Conservation (phyloP, 2,113 vertebrate species). For the Eonycteris spelaea region DNA sequence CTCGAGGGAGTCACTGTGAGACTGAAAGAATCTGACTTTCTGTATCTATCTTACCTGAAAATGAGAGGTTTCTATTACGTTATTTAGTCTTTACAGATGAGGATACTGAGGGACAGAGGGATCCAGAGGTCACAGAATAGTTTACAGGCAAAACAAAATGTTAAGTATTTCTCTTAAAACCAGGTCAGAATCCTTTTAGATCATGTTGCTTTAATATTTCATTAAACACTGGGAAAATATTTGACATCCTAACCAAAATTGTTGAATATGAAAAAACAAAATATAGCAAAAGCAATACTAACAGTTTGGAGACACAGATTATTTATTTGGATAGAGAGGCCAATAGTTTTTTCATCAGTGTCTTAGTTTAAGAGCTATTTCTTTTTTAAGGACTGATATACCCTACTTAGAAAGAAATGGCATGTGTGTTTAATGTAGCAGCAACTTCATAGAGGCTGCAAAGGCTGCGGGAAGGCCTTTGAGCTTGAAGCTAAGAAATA, state of each 20-base stretch:
- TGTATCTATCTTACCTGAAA: not conserved
- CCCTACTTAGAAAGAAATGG: not conserved
- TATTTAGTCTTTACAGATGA: not conserved
- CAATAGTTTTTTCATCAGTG: not conserved
- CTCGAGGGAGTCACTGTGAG: not conserved
- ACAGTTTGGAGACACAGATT: not conserved
- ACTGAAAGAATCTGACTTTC: not conserved
- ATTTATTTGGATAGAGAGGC: not conserved
- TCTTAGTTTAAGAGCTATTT: conserved; percentile 17
- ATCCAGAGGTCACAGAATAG: not conserved
- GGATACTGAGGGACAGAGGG: not conserved
- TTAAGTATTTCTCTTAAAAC: not conserved
- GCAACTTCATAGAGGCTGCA: not conserved
- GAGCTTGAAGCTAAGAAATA: not conserved
- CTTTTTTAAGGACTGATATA: not conserved
- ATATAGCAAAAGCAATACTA: not conserved
- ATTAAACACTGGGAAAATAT: conserved; percentile 18
- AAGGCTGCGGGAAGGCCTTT: not conserved
- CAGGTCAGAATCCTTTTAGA: not conserved
- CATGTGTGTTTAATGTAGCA: not conserved
- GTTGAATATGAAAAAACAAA: not conserved
- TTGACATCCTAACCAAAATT: not conserved
- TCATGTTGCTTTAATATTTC: not conserved
- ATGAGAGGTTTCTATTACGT: not conserved
- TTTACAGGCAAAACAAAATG: not conserved